These are phyloP conservation scores for Anneissia japonica DNA, from an alignment of 35 echinoderm and acorn worm species.

Conservation along the genomic window DNA sequence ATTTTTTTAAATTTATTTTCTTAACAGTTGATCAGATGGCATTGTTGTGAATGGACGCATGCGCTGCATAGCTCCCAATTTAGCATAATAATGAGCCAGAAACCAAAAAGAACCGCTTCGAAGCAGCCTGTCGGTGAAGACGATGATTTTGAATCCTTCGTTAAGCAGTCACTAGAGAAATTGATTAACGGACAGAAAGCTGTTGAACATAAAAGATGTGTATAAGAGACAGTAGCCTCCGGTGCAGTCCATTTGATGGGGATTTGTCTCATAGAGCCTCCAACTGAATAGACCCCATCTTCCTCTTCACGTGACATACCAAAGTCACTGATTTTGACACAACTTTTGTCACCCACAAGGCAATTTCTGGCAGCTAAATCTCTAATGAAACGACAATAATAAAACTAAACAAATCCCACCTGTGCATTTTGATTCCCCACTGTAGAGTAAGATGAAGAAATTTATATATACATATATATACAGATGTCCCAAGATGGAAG, in stretches of 20 bases:
- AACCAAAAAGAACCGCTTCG: too few species aligned
- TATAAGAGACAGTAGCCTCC: slow-evolving; percentile 39
- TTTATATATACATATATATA: too few species aligned
- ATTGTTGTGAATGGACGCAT: too few species aligned
- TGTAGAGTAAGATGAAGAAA: too few species aligned
- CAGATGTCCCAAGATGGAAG: too few species aligned
- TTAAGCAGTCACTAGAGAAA: not conserved
- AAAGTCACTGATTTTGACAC: slow-evolving; percentile 96
- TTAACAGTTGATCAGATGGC: too few species aligned
- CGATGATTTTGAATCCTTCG: not conserved
- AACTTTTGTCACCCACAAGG: slow-evolving; percentile 73
- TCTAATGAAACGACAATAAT: slow-evolving; percentile 27
- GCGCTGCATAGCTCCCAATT: too few species aligned
- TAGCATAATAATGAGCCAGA: too few species aligned
- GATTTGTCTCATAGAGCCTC: slow-evolving; percentile 91
- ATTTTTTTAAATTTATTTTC: too few species aligned
- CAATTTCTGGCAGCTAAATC: slow-evolving; percentile 98
- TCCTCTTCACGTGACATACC: slow-evolving; percentile 97
- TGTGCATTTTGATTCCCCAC: too few species aligned
- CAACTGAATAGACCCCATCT: slow-evolving; percentile 64
- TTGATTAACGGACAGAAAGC: not conserved
- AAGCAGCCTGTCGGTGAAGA: too few species aligned
- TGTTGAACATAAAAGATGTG: not conserved
- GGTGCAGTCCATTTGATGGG: slow-evolving; percentile 99
- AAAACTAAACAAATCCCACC: too few species aligned